Base-by-base conservation (phyloP, 2,113 vertebrate genomes). In the Chrysochloris asiatica region DNA sequence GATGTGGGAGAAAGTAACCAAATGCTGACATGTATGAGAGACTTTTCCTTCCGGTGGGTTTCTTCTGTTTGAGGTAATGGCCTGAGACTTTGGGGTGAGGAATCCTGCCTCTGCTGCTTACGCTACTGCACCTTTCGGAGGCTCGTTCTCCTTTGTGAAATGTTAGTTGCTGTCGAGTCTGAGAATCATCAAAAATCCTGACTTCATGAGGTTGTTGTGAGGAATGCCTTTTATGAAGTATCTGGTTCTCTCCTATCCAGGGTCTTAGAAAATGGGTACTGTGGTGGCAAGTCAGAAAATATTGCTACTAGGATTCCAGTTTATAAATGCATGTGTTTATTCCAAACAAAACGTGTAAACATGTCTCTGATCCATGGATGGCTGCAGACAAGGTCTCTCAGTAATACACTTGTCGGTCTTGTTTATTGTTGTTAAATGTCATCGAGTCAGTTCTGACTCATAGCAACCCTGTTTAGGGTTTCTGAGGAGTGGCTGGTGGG, bases 141-240 rank as follows among this genome's bases (percentile, higher is more conserved):
- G 38, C 81, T 95, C 3, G 4, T 41, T 95, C 50, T 80, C 41
- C 33, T 83, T 22, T 52, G 24, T 67, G 69, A 81, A 87, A 71
- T 81, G 22, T 6, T 28, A 26, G 8, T 61, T 61, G 4, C 16
- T 67, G 14, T 8, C 11, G 54, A 61, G 63, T 67, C 33, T 36
- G 71, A 10, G 54, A 90, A 28, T 77, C 75, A 71, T 75, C 73
- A 78, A 77, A 50, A 82, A 88, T 45, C 43, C 21, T 1, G 13
- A 67, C 38, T 7, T 71, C 21, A 8, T 0, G 6, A 63, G 26
- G 22, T 30, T 38, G 14, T 63, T 73, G 6, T 75, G 69, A 94
- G 80, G 24, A 76, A 78, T 28, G 36, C 2, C 12, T 38, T 38
- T 75, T 54, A 48, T 36, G 8, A 22, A 50, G 22, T 24, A 8